phyloP scores from a whole-genome alignment of 2,797 vertebrate species.

The Iguana delicatissima region DNA sequence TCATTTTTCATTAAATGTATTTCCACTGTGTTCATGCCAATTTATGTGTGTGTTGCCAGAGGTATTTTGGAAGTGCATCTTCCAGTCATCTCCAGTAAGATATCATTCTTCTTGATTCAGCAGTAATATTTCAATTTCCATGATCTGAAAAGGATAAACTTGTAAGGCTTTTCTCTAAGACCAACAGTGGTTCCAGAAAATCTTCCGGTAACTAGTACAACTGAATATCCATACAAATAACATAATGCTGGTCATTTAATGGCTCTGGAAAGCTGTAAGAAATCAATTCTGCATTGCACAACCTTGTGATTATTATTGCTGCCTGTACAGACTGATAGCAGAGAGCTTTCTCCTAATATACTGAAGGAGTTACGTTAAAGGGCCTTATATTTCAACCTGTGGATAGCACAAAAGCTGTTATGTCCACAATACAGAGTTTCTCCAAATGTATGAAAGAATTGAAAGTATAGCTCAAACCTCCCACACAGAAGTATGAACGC shows the following conservation, averaged over 20 bases:
- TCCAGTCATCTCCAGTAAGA: not conserved
- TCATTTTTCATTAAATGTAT: not conserved
- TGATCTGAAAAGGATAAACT: slow-evolving; percentile 2
- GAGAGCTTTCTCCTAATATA: not conserved
- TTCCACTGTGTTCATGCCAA: not conserved
- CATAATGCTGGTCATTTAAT: slow-evolving; percentile 1
- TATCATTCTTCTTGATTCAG: not conserved
- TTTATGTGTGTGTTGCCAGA: slow-evolving; percentile 13
- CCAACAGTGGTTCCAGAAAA: not conserved
- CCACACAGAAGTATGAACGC: not conserved
- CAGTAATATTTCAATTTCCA: not conserved
- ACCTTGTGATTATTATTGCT: not conserved
- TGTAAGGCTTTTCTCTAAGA: not conserved
- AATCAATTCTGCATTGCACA: slow-evolving; percentile 6
- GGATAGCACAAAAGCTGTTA: slow-evolving; percentile 11
- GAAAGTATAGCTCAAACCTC: not conserved
- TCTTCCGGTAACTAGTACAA: not conserved
- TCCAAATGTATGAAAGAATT: slow-evolving; percentile 24
- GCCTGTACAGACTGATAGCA: not conserved
- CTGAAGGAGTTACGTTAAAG: not conserved
- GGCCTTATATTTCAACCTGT: slow-evolving; percentile 27
- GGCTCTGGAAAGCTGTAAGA: not conserved
- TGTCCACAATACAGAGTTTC: slow-evolving; percentile 25
- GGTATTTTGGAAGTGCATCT: slow-evolving; percentile 11
- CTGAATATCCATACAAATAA: slow-evolving; percentile 13